Base-by-base conservation (phyloP, 2,888 invertebrate genomes). In the Sympetrum striolatum region DNA sequence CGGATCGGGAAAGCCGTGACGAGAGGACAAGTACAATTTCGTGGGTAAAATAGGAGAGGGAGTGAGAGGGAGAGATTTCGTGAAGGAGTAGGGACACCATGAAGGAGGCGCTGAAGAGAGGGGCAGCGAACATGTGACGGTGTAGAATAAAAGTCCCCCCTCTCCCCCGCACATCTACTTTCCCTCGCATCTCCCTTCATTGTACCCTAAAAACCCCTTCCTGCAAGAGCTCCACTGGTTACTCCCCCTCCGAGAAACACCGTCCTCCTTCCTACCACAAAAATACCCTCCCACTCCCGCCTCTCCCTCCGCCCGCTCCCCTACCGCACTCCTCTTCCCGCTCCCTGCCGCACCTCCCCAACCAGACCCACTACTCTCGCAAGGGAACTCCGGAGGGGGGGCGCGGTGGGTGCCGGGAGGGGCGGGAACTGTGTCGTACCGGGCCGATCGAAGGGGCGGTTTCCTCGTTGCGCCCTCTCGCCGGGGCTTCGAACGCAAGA, bases 151-250 rank as follows among this genome's bases (percentile, higher is more conserved):
- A 86, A 86, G 37, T 60, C 86, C 58, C 31, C 82, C 12, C 18
- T 18, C 18, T 35, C 58, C 31, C 58, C 15, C 82, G 18, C 58
- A n/a, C 82, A 58, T 22, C 58, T 58, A 73, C 82, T 31, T 35
- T 64, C 64, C 86, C 37, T 37, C 31, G 22, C 86, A 58, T 37
- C 82, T 60, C 60, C 58, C 22, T 53, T 86, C 86, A 86, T 86
- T 86, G 86, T 86, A 86, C 86, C 86, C 86, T 58, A 86, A 82
- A 81, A 82, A 86, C 86, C 86, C 60, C 86, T 86, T 86, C 86
- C 86, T 86, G 86, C 86, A 86, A 58, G 53, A 31, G 86, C 58
- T 44, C 82, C 82, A 18, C 82, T 64, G 12, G 60, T 58, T 14
- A 58, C 58, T 60, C 2, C 37, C 60, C n/a, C 37, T 53, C 58